Evolutionary conservation across 2,113 vertebrate genomes (phyloP), one percentile per base, ranked within the genome.

Genomic region (Zingel zingel): DNA sequence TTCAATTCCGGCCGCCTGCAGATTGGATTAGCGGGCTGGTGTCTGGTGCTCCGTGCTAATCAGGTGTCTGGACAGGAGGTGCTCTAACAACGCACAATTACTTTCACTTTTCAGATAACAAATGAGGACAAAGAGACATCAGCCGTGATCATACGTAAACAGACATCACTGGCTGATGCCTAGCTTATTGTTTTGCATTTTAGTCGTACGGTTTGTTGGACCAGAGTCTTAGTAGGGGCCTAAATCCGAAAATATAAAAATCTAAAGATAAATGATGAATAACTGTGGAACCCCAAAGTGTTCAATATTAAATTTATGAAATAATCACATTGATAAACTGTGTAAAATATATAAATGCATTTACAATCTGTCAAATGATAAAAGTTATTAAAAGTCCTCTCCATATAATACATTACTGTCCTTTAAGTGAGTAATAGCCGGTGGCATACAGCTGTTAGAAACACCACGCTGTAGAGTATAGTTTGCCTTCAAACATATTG

Each of bases 11-110:
- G 19, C 78, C 4, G 68, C 8, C 8, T 0, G 0, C 43, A 56
- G 87, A 88, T 82, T 73, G 57, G 69, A 85, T 93, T 90, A 90
- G 57, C 4, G 12, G 19, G 62, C 0, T 14, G 3, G 83, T 1
- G 83, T 1, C 88, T 81, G 91, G 1, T 56, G 74, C 47, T 50
- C 69, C 0, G 27, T 2, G 45, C 75, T 87, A 76, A 83, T 65
- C 8, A 50, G 66, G 69, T 12, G 84, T 81, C 58, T 56, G 48
- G 50, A 15, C 39, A 72, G 27, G 43, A 83, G 65, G 62, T 15
- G 61, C 36, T 23, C 30, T 63, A 64, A 80, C n/a, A 0, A 62
- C 0, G 56, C 65, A 27, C n/a, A 27, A 82, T 87, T 83, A 84
- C 69, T 63, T 83, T 89, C 57, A 75, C 27, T 73, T 48, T 64